Percentiles rank a stretch among this genome's conserved stretches.
Evolutionary conservation across 92 coral and sea anemone species (phyloP).

Genomic region (Actinostola sp.): DNA sequence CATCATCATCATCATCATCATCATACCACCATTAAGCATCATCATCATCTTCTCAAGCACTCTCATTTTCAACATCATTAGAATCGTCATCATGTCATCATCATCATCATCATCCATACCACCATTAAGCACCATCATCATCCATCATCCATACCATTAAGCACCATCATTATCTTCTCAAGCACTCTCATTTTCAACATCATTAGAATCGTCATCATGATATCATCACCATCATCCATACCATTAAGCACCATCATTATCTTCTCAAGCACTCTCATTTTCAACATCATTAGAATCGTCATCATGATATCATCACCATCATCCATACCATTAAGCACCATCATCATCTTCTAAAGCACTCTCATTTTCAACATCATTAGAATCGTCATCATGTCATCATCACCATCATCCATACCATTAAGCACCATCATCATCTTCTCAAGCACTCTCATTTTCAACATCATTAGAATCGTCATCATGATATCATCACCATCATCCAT

Average conservation of each 20-base stretch:
- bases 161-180: conserved; percentile 1
- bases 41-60: conserved; percentile 13
- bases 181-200: too few species aligned
- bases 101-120: background rate
- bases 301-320: conserved; percentile 6
- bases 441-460: background rate
- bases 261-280: background rate
- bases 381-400: background rate
- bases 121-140: conserved; percentile 1
- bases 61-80: conserved; percentile 17
- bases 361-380: background rate
- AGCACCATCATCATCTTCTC: background rate
- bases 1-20: background rate
- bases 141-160: background rate
- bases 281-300: conserved; percentile 17
- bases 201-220: background rate
- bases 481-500: conserved; percentile 6
- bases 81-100: conserved; percentile 4
- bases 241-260: background rate
- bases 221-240: background rate
- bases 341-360: background rate
- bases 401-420: background rate
- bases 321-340: background rate
- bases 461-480: conserved; percentile 20
- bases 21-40: background rate